Conservation (phyloP, 2,797 vertebrate species). For the Typhlichthys subterraneus region DNA sequence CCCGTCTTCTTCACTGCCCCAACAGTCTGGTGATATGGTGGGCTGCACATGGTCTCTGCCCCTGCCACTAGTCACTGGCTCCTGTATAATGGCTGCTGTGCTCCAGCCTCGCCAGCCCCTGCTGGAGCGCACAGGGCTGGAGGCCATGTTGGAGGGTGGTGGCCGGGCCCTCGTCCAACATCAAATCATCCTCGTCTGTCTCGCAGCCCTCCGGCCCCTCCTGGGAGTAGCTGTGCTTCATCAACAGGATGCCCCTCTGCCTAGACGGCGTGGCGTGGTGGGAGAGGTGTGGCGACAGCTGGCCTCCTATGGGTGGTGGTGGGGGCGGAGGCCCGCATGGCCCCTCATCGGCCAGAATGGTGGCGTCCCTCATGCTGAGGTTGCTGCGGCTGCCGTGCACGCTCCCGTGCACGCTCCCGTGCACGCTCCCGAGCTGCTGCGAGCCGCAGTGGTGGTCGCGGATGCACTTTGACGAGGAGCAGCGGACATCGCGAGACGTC, state of each 20-base stretch:
- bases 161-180: constrained; percentile 82
- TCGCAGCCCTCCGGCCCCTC: constrained; percentile 87
- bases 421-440: too few relatives aligned
- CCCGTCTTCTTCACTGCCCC: not conserved
- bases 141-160: constrained; percentile 78
- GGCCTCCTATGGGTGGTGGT: constrained; percentile 67
- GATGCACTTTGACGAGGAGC: constrained; percentile 92
- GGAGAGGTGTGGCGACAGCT: constrained; percentile 72
- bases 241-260: constrained; percentile 89
- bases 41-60: constrained; percentile 23
- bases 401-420: constrained; percentile 55
- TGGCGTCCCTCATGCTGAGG: constrained; percentile 73
- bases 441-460: constrained; percentile 97
- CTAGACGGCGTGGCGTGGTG: constrained; percentile 82
- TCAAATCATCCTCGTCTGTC: constrained; percentile 76
- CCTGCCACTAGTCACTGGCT: constrained; percentile 85
- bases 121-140: constrained; percentile 42
- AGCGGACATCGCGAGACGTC: constrained; percentile 87
- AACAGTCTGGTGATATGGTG: not conserved
- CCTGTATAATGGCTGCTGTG: constrained; percentile 89
- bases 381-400: constrained; percentile 68
- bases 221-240: constrained; percentile 95
- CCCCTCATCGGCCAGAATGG: constrained; percentile 73
- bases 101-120: constrained; percentile 80
- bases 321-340: constrained; percentile 23